These are phyloP conservation scores for Catharus fuscescens DNA, from an alignment of 2,113 vertebrate genomes.

Conservation along the genomic window DNA sequence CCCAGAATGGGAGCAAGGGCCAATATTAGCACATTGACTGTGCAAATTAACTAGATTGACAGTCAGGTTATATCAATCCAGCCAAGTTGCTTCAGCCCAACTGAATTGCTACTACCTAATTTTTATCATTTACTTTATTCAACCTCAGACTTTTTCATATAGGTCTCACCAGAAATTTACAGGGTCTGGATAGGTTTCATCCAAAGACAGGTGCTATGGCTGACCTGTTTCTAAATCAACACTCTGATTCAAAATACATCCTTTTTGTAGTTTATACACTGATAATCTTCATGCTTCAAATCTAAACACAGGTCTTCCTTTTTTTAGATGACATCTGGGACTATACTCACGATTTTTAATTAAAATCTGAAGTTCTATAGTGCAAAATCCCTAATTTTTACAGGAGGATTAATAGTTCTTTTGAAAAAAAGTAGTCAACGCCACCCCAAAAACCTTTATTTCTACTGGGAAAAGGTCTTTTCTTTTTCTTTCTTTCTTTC, in stretches of 20 bases:
- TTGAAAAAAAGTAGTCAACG: fast-evolving
- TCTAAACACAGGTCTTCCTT: not conserved
- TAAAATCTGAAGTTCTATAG: not conserved
- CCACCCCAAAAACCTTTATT: fast-evolving
- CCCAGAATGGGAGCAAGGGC: not conserved
- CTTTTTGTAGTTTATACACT: not conserved
- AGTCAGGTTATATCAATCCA: not conserved
- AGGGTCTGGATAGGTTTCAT: not conserved
- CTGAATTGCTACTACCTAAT: not conserved
- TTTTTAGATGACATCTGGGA: not conserved
- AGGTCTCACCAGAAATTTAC: not conserved
- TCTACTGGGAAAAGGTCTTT: fast-evolving
- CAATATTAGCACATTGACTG: not conserved
- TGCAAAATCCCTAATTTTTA: not conserved
- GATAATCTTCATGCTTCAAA: not conserved
- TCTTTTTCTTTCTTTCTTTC: not conserved
- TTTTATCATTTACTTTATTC: not conserved
- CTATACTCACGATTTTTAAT: not conserved
- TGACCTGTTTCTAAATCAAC: not conserved
- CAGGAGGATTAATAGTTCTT: fast-evolving
- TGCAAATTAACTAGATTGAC: not conserved
- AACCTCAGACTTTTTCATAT: not conserved
- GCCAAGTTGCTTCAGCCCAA: not conserved
- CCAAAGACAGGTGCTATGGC: not conserved
- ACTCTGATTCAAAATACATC: not conserved